phyloP scores from a whole-genome alignment of 1,140 invertebrate species.

The Leptestheria dahalacensis region DNA sequence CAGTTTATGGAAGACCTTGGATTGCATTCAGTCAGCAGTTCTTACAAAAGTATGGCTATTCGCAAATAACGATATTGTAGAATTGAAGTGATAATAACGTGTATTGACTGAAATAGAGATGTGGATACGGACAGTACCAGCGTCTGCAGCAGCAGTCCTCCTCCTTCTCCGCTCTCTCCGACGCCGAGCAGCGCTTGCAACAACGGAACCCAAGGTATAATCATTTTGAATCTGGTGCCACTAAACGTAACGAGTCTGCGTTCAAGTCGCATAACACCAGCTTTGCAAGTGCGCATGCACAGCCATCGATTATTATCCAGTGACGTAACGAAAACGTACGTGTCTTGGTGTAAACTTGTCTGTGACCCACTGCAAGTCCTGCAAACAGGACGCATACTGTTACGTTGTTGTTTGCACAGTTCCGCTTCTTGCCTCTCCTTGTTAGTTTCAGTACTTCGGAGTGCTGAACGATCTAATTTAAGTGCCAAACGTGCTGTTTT shows the following conservation, averaged over 20 bases:
- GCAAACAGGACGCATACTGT: too few species aligned
- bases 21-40: slow-evolving; percentile 1
- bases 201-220: not conserved
- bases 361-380: not conserved
- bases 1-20: slow-evolving; percentile 1
- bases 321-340: not conserved
- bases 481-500: too few species aligned
- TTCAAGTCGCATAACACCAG: not conserved
- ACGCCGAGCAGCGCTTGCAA: not conserved
- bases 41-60: not conserved
- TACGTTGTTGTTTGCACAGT: too few species aligned
- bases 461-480: too few species aligned
- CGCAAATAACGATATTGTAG: not conserved
- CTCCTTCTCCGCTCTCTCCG: slow-evolving; percentile 1
- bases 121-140: not conserved
- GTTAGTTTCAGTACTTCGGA: too few species aligned
- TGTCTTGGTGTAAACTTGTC: not conserved
- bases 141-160: slow-evolving; percentile 2
- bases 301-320: not conserved
- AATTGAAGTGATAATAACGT: not conserved
- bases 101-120: not conserved
- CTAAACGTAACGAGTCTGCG: not conserved
- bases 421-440: too few species aligned
- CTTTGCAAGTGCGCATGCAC: not conserved
- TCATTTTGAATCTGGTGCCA: not conserved